Percentiles rank a stretch among this genome's conserved stretches.
These are phyloP conservation scores for Hydra vulgaris DNA, from an alignment of 30 jellyfish, hydroid and myxozoan genomes.

Conservation along the genomic window DNA sequence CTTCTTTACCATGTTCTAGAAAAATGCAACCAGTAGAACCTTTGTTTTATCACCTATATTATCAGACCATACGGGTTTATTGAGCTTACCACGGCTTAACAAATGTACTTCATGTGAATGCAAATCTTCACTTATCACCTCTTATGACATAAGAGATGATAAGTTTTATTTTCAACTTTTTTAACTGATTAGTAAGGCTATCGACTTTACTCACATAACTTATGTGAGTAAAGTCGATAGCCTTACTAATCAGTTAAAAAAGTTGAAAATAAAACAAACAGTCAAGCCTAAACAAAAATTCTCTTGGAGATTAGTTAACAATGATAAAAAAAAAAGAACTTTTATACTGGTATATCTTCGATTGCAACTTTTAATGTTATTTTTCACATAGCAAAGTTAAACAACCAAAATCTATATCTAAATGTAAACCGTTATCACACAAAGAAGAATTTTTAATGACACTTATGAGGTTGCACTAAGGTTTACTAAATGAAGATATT, in stretches of 20 bases:
- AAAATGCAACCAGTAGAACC: not conserved
- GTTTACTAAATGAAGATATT: constrained; percentile 39
- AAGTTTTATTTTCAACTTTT: constrained; percentile 2
- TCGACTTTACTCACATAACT: constrained; percentile 20
- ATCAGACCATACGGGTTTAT: not conserved
- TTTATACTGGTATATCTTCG: constrained; percentile 32
- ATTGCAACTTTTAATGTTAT: constrained; percentile 23
- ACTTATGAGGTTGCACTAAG: constrained; percentile 35
- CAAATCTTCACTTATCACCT: not conserved
- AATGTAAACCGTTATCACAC: constrained; percentile 2
- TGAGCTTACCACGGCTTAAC: not conserved
- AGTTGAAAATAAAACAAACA: constrained; percentile 1
- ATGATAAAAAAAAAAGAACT: constrained; percentile 19
- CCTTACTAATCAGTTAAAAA: constrained; percentile 5
- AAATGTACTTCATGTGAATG: not conserved
- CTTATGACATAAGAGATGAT: too few species aligned
- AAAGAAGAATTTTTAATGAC: constrained; percentile 28
- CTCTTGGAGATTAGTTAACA: not conserved
- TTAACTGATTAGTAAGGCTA: constrained; percentile 6
- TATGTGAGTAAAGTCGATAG: constrained; percentile 18
- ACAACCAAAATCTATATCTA: constrained; percentile 7
- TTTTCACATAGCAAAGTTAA: constrained; percentile 27
- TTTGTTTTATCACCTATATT: not conserved
- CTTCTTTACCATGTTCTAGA: not conserved
- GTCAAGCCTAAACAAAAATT: not conserved